Evolutionary conservation across 2,888 invertebrate species (phyloP).

Genomic region (Lasioglossum vierecki): DNA sequence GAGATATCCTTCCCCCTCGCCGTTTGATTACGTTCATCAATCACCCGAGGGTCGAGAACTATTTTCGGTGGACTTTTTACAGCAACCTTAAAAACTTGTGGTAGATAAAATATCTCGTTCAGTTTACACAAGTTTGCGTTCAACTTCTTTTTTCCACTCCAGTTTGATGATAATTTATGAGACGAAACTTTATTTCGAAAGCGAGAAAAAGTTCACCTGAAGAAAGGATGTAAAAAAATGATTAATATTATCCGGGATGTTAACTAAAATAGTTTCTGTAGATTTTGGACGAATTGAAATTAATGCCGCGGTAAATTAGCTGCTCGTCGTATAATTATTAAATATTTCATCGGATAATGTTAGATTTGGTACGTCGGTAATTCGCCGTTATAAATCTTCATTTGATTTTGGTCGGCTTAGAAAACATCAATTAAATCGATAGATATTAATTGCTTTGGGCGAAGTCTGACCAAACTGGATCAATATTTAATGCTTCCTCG

Average conservation of each 20-base stretch:
- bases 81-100: constrained; percentile 16
- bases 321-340: neutral
- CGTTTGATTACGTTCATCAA: constrained; percentile 46
- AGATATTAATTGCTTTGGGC: neutral
- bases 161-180: neutral
- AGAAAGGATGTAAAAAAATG: neutral
- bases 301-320: neutral
- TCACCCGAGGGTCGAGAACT: constrained; percentile 26
- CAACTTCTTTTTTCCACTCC: neutral
- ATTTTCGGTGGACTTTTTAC: constrained; percentile 4
- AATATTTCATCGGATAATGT: neutral
- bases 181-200: neutral
- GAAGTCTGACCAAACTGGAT: neutral
- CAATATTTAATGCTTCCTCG: neutral
- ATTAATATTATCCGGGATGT: neutral
- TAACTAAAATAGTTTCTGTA: neutral
- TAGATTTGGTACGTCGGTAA: neutral
- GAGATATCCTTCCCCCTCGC: neutral
- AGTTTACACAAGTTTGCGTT: neutral
- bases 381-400: neutral
- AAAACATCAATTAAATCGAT: neutral
- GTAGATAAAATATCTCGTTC: constrained; percentile 17
- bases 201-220: neutral
- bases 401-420: neutral
- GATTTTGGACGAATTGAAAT: neutral